Percentiles rank a stretch among this genome's conserved stretches.
These are phyloP conservation scores for Petroica traversi DNA, from an alignment of 2,113 vertebrate genomes.

Conservation along the genomic window DNA sequence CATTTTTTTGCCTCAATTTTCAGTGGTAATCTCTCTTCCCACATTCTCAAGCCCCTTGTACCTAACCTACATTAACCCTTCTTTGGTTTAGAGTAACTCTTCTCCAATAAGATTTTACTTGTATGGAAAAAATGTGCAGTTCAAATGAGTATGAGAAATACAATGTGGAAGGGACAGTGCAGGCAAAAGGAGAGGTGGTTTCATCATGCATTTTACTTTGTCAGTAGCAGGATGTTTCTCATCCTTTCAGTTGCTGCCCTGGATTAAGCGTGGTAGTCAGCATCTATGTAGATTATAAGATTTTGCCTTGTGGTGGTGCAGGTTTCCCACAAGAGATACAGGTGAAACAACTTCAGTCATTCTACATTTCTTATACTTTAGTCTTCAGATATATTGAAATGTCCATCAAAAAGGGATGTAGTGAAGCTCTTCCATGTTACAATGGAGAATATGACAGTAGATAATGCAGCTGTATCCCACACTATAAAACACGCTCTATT, in stretches of 20 bases:
- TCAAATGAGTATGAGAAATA: neutral
- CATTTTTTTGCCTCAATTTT: neutral
- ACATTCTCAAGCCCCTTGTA: neutral
- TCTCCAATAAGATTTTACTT: neutral
- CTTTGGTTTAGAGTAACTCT: neutral
- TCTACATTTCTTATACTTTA: neutral
- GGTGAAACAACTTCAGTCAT: neutral
- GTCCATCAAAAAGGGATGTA: neutral
- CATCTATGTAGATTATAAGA: neutral
- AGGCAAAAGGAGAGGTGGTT: neutral
- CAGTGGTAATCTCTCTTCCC: neutral
- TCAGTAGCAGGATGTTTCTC: neutral
- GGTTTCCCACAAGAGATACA: neutral
- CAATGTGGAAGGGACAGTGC: neutral
- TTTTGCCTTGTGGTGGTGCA: neutral
- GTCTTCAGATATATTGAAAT: neutral
- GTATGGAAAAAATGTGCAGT: rapidly evolving
- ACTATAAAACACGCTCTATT: neutral
- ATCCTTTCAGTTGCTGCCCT: neutral
- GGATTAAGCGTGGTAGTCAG: neutral
- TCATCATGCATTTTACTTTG: neutral
- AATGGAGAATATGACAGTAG: neutral
- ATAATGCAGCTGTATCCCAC: neutral
- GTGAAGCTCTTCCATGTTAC: neutral
- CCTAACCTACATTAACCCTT: neutral